Percentiles rank a stretch among this genome's conserved stretches.
Evolutionary conservation across 2,113 vertebrate species (phyloP).

Genomic region (Prolemur simus): DNA sequence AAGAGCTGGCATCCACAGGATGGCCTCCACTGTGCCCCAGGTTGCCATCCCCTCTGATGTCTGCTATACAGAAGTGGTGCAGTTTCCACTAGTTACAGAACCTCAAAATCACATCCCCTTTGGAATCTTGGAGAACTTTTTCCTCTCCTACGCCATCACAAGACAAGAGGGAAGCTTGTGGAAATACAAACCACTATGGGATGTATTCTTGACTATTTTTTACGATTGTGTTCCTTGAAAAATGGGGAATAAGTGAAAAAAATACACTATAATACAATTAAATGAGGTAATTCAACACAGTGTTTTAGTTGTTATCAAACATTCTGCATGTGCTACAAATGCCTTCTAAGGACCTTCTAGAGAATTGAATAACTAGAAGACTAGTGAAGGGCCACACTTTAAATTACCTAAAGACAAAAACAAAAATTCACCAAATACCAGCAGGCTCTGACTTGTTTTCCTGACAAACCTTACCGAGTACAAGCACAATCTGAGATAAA

Average conservation of each 20-base stretch:
- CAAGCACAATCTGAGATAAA: neutral
- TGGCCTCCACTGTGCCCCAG: rapidly evolving
- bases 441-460: neutral
- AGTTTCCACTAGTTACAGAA: neutral
- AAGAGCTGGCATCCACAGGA: rapidly evolving
- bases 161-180: neutral
- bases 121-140: neutral
- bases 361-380: neutral
- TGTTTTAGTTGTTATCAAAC: neutral
- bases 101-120: neutral
- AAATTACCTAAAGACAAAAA: neutral
- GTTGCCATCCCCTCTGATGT: neutral
- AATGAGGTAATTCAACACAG: neutral
- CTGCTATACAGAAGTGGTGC: neutral
- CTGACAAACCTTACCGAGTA: neutral
- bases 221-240: neutral
- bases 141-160: neutral
- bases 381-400: neutral
- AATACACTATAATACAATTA: neutral
- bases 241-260: neutral
- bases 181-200: neutral
- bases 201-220: neutral
- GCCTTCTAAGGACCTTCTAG: neutral
- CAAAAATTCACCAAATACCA: neutral
- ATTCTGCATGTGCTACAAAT: neutral